Evolutionary conservation across 2,113 vertebrate species (phyloP).

Genomic region (Myiozetetes cayanensis): DNA sequence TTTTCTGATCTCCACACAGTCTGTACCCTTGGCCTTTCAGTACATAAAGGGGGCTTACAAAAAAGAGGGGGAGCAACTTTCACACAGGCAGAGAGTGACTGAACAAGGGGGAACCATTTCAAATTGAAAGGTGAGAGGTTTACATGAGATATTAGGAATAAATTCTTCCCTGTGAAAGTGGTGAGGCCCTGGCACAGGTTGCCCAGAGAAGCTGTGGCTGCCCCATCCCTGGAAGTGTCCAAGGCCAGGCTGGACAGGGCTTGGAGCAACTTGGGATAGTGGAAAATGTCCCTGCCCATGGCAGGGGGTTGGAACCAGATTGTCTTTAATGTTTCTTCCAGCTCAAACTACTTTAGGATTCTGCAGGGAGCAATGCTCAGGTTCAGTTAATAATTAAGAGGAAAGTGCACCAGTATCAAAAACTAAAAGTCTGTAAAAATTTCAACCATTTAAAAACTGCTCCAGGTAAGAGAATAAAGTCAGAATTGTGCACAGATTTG

Average conservation of each 20-base stretch:
- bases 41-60: background rate
- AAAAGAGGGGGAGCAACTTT: background rate
- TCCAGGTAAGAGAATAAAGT: background rate
- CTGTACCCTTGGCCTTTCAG: background rate
- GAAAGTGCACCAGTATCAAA: background rate
- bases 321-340: background rate
- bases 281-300: background rate
- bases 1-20: background rate
- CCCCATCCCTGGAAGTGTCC: background rate
- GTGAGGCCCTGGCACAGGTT: background rate
- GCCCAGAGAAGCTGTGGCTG: background rate
- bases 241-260: rapidly evolving
- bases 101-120: background rate
- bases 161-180: background rate
- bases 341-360: background rate
- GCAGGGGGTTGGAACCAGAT: background rate
- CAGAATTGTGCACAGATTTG: background rate
- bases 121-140: background rate
- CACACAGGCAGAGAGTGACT: too few relatives aligned
- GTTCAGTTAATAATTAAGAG: background rate
- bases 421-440: background rate
- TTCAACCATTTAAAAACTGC: background rate
- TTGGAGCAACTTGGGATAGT: background rate
- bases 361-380: background rate
- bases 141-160: background rate